Percentiles rank a stretch among this genome's conserved stretches.
phyloP scores from a whole-genome alignment of 2,113 vertebrate species.

The Ctenomys sociabilis region DNA sequence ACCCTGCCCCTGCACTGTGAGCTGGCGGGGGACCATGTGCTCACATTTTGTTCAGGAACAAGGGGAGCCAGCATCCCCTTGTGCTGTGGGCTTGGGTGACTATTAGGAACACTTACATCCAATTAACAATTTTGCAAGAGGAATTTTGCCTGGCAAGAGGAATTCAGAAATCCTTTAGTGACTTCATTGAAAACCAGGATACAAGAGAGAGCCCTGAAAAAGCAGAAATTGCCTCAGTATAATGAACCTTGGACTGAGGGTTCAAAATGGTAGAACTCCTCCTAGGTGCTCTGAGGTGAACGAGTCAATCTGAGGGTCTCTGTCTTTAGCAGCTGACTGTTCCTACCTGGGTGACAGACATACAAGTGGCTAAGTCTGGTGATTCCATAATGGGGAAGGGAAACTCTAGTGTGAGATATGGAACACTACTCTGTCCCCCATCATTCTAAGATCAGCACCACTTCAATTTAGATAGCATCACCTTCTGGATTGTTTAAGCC shows the following conservation, averaged over 20 bases:
- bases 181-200: not conserved
- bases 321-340: not conserved
- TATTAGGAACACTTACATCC: slow-evolving; percentile 38
- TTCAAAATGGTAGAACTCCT: not conserved
- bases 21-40: not conserved
- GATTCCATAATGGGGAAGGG: not conserved
- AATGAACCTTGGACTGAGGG: not conserved
- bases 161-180: not conserved
- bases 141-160: slow-evolving; percentile 51
- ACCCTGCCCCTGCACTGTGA: not conserved
- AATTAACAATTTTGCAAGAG: slow-evolving; percentile 52
- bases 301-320: not conserved
- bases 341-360: not conserved
- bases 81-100: not conserved
- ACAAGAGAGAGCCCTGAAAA: not conserved
- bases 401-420: not conserved
- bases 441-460: not conserved
- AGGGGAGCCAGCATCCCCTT: slow-evolving; percentile 45
- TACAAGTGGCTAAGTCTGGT: not conserved
- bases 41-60: not conserved
- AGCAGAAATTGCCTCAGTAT: not conserved
- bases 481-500: not conserved
- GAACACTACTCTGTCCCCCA: not conserved
- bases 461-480: not conserved
- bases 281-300: not conserved